phyloP scores from a whole-genome alignment of 2,888 invertebrate species.

The Drosophila crucigera region DNA sequence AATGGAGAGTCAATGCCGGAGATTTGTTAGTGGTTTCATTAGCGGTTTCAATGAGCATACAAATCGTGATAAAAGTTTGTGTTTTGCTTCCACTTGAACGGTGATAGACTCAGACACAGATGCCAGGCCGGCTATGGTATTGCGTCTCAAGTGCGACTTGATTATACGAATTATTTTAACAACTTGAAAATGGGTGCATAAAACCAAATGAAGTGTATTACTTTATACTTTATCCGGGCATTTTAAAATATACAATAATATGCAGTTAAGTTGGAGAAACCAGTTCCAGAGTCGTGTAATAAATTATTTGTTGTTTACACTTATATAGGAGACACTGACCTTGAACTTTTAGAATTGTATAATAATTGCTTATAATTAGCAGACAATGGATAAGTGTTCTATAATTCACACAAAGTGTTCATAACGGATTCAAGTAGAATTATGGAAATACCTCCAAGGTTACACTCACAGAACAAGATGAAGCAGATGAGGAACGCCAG shows the following conservation, averaged over 20 bases:
- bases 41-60: conserved; percentile 32
- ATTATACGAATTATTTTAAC: conserved; percentile 24
- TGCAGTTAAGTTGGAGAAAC: conserved; percentile 18
- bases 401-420: conserved; percentile 34
- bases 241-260: neutral
- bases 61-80: conserved; percentile 14
- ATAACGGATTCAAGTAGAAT: conserved; percentile 12
- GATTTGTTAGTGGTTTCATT: conserved; percentile 22
- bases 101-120: conserved; percentile 37
- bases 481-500: conserved; percentile 26
- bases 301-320: neutral
- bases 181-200: neutral
- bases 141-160: conserved; percentile 17
- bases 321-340: conserved; percentile 5
- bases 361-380: conserved; percentile 39
- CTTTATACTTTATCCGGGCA: neutral
- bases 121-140: conserved; percentile 21
- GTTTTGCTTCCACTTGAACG: conserved; percentile 19
- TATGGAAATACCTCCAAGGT: conserved; percentile 37
- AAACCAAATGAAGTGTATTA: neutral
- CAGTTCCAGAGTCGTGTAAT: conserved; percentile 16
- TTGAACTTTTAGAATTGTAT: conserved; percentile 25
- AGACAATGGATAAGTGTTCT: conserved; percentile 16
- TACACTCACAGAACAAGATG: conserved; percentile 9
- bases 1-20: conserved; percentile 40